Conservation (phyloP, 2,797 vertebrate species). For the Rhinoraja longicauda region DNA sequence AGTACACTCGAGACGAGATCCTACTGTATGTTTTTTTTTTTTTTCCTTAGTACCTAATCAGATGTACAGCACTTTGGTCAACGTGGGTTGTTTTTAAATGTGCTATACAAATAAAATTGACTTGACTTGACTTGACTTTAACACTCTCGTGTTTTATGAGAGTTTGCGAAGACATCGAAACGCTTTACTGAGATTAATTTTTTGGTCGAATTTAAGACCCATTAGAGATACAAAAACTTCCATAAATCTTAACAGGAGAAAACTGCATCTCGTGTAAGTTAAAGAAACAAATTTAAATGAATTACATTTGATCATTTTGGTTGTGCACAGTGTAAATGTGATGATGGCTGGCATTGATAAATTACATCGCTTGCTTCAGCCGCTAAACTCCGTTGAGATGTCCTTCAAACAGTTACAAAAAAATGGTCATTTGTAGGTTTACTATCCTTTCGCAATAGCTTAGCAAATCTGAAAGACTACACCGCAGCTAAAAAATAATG, state of each 20-base stretch:
- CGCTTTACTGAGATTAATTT: background rate
- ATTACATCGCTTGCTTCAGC: background rate
- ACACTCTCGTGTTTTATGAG: background rate
- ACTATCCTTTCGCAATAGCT: background rate
- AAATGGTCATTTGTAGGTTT: background rate
- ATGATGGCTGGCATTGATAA: background rate
- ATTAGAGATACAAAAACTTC: background rate
- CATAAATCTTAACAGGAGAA: background rate
- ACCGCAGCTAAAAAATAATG: background rate
- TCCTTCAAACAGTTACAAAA: background rate
- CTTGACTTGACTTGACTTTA: too few relatives aligned
- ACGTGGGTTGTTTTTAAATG: too few relatives aligned
- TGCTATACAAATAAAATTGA: too few relatives aligned
- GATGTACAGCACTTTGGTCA: too few relatives aligned
- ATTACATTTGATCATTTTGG: background rate
- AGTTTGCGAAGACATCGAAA: background rate
- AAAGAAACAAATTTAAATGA: background rate
- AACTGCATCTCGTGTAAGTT: background rate
- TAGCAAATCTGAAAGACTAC: background rate
- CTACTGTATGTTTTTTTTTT: too few relatives aligned
- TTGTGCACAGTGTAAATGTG: too few relatives aligned
- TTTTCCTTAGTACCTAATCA: too few relatives aligned
- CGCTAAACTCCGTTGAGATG: background rate
- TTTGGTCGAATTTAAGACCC: background rate
- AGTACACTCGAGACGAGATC: background rate